A percentile compares a stretch with the other conserved stretches of the same genome.
Conservation (phyloP, 1,140 invertebrate genomes). For the Elysia chlorotica region DNA sequence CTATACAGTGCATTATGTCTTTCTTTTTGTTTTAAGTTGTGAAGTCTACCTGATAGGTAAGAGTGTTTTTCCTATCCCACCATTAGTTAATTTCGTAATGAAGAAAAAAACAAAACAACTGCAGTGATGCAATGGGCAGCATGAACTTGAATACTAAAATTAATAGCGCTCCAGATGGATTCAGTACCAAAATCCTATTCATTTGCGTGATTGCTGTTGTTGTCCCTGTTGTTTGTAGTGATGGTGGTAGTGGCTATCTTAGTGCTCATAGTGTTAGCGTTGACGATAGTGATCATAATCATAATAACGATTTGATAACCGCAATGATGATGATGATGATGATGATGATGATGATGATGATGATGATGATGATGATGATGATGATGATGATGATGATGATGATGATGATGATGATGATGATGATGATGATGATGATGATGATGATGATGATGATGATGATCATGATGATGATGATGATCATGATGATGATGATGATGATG, state of each 20-base stretch:
- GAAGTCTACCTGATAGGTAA: no score
- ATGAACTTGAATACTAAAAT: no score
- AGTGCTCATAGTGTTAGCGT: not conserved
- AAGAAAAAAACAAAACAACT: no score
- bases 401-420: not conserved
- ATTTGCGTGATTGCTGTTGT: no score
- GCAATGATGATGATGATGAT: not conserved
- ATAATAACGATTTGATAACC: not conserved
- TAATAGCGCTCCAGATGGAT: no score
- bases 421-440: not conserved
- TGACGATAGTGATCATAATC: not conserved
- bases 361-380: not conserved
- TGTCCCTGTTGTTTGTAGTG: not conserved
- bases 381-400: not conserved
- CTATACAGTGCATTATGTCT: no score
- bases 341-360: not conserved
- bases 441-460: not conserved
- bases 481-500: not conserved
- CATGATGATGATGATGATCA: not conserved
- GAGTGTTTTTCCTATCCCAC: no score
- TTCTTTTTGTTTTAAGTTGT: no score
- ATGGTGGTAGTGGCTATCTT: not conserved
- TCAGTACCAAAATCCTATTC: no score
- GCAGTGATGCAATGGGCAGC: no score
- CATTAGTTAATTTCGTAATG: no score